Evolutionary conservation across 2,888 invertebrate genomes (phyloP), one percentile per base, ranked within the genome.

Genomic region (Apodemia hepburni): DNA sequence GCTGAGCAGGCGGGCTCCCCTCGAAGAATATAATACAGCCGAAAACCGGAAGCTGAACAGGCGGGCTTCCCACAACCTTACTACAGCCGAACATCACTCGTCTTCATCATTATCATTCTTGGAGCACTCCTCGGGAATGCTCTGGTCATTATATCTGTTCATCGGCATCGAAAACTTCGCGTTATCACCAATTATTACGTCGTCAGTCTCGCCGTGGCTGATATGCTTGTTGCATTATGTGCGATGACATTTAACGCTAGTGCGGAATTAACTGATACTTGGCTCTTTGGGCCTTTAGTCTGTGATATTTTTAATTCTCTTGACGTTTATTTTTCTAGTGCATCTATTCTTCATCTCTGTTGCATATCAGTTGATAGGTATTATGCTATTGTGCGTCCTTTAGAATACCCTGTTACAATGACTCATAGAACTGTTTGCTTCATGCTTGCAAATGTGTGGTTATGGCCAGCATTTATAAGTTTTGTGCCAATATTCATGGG

Each of bases 161-260:
- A 96, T 71, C 93, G 96, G 58, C 96, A 97, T 80, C 93, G 97
- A 58, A 95, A 96, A 73, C 92, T 97, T 2, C 93, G 97, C 59
- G 97, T 97, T 68, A 96, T 98, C 78, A 98, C 98, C 61, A 98
- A 98, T 86, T 98, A 97, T 84, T 98, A 98, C 93, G 97, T 98
- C 70, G 98, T 98, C 73, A 98, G 97, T 61, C 87, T 98, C 65
- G 98, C 98, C 1, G 95, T 98, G 75, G 98, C 98, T 49, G 98
- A 98, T 78, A 96, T 98, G 92, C 92, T 98, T 68, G 98, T 98
- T 59, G 98, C 98, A 0, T 86, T 97, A 64, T 96, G 97, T 78
- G 97, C 97, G 71, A 97, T 97, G 97, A 97, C 97, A 65, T 97
- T 97, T 84, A 97, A 97, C 85, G 97, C 97, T 42, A 96, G 96